Conservation (phyloP, 2,113 vertebrate genomes). For the Grus americana region DNA sequence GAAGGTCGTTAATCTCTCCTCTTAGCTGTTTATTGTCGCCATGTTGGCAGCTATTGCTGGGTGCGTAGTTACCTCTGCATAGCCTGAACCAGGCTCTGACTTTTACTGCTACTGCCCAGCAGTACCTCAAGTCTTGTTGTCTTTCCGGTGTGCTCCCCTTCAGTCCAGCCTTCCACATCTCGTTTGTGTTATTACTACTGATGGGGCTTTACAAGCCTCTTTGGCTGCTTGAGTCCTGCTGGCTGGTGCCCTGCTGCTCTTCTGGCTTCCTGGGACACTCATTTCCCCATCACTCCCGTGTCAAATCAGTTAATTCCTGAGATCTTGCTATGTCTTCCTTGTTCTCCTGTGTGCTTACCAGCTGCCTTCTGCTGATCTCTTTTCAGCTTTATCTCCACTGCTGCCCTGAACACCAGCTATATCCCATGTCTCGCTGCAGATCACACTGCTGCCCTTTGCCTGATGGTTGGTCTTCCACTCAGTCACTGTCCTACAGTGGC, state of each 20-base stretch:
- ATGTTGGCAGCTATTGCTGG: conserved; percentile 43
- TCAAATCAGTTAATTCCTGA: neutral
- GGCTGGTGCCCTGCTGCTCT: neutral
- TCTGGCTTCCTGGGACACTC: neutral
- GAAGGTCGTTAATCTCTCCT: conserved; percentile 6
- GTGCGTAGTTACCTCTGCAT: accelerated
- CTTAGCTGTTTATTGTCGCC: conserved; percentile 26
- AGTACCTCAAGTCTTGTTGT: neutral
- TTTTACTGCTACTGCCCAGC: neutral
- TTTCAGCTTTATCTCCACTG: neutral
- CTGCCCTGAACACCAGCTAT: neutral
- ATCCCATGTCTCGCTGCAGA: accelerated
- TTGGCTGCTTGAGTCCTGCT: neutral
- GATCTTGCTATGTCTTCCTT: neutral
- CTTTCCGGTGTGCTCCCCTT: neutral
- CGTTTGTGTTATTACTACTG: neutral
- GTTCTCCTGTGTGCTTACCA: neutral
- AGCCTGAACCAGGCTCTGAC: neutral
- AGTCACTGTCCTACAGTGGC: accelerated
- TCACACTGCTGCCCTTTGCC: neutral
- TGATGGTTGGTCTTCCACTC: neutral
- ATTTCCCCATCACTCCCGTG: neutral
- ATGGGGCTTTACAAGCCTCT: neutral
- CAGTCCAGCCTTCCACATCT: neutral
- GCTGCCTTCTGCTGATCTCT: neutral